Percentiles rank a stretch among this genome's conserved stretches.
Conservation (phyloP, 2,113 vertebrate species). For the Osmerus eperlanus region DNA sequence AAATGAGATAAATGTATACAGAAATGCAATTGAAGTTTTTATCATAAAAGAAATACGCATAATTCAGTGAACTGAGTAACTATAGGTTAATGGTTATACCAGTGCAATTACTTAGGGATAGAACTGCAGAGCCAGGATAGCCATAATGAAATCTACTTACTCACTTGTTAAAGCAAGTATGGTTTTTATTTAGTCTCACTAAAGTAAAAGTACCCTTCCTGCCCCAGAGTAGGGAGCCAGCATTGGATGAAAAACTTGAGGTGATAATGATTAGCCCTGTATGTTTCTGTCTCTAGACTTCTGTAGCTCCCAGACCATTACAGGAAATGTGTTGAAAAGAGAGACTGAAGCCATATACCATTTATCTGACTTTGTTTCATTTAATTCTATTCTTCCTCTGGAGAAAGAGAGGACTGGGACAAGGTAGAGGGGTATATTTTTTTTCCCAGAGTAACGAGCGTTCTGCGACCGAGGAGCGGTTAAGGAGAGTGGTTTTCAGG, state of each 20-base stretch:
- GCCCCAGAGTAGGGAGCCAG: not conserved
- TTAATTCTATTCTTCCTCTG: constrained; percentile 18
- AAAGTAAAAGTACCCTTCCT: too few relatives aligned
- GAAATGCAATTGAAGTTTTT: too few relatives aligned
- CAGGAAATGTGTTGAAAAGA: constrained; percentile 65
- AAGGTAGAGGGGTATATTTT: constrained; percentile 25
- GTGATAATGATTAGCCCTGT: not conserved
- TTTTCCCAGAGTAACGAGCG: constrained; percentile 5
- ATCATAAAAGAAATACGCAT: not conserved
- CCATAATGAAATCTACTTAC: too few relatives aligned
- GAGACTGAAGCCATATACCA: constrained; percentile 46
- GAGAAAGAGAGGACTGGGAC: constrained; percentile 41
- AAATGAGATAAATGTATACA: too few relatives aligned
- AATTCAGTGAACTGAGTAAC: not conserved
- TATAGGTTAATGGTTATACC: not conserved
- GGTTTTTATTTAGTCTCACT: too few relatives aligned
- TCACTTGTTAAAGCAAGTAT: too few relatives aligned
- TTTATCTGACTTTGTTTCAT: constrained; percentile 30
- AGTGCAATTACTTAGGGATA: too few relatives aligned
- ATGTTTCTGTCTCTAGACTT: constrained; percentile 60
- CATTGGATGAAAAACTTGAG: not conserved
- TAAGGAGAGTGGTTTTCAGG: constrained; percentile 61
- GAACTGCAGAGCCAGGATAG: too few relatives aligned
- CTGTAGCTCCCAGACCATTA: constrained; percentile 54
- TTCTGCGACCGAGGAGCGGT: constrained; percentile 4